phyloP scores from a whole-genome alignment of 53 echinoderm and acorn worm genomes.

The Mesocentrotus franciscanus region DNA sequence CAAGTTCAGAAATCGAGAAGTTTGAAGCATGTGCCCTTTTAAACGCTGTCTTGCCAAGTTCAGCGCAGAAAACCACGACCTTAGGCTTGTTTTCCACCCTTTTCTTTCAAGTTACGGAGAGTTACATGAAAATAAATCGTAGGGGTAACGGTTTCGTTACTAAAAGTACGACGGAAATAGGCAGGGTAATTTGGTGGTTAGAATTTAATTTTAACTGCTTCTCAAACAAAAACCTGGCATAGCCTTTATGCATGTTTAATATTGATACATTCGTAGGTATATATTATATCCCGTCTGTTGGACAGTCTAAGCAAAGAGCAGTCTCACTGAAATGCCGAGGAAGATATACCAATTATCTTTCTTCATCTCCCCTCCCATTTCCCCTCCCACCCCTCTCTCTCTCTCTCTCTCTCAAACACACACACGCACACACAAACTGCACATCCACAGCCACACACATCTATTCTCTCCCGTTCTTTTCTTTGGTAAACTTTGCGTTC shows the following conservation, averaged over 20 bases:
- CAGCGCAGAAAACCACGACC: background rate
- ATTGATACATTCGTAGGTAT: background rate
- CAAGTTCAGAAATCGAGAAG: slow-evolving; percentile 27
- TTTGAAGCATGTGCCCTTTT: slow-evolving; percentile 14
- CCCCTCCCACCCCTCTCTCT: background rate
- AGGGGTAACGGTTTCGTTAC: background rate
- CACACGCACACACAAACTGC: background rate
- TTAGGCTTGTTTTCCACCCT: background rate
- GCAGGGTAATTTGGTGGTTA: background rate
- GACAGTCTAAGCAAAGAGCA: too few species aligned
- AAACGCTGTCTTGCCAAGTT: background rate
- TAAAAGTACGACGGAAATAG: background rate
- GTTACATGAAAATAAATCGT: background rate
- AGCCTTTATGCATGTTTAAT: background rate
- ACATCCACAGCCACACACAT: background rate
- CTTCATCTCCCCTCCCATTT: background rate
- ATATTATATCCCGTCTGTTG: background rate
- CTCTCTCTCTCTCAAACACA: background rate
- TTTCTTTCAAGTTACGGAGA: background rate
- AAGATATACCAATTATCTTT: too few species aligned
- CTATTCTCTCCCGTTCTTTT: background rate
- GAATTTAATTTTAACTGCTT: background rate
- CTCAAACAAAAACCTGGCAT: background rate
- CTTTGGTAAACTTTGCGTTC: background rate
- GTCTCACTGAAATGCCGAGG: too few species aligned